A percentile compares a stretch with the other conserved stretches of the same genome.
These are phyloP conservation scores for Lagopus muta DNA, from an alignment of 2,113 vertebrate genomes.

Conservation along the genomic window DNA sequence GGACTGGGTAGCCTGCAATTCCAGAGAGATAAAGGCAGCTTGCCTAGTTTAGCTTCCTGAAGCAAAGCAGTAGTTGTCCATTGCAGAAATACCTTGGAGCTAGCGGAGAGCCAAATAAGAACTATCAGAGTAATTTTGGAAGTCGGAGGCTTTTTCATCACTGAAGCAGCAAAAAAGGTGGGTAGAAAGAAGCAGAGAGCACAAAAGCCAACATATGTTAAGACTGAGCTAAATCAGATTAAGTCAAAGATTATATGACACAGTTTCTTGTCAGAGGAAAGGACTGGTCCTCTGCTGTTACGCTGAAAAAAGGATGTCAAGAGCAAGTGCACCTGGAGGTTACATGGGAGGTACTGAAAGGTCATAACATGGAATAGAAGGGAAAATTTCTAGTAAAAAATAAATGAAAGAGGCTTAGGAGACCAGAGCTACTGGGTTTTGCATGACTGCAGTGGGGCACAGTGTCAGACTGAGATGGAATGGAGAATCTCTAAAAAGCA, in stretches of 20 bases:
- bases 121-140: not conserved
- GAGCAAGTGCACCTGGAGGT: not conserved
- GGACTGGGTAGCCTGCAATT: not conserved
- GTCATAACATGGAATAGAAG: not conserved
- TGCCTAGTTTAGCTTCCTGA: not conserved
- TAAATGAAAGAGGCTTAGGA: not conserved
- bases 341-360: not conserved
- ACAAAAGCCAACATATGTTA: not conserved
- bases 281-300: not conserved
- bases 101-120: not conserved
- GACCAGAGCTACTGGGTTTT: not conserved
- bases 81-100: not conserved
- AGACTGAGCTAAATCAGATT: not conserved
- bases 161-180: not conserved
- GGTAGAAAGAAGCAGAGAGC: not conserved
- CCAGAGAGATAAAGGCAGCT: not conserved
- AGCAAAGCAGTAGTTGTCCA: not conserved
- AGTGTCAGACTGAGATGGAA: not conserved
- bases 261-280: not conserved
- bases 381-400: not conserved
- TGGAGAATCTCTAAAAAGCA: not conserved
- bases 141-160: not conserved
- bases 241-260: not conserved
- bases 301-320: not conserved
- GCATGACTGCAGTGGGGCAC: not conserved